Conservation (phyloP, 2,113 vertebrate genomes). For the Quiscalus mexicanus region DNA sequence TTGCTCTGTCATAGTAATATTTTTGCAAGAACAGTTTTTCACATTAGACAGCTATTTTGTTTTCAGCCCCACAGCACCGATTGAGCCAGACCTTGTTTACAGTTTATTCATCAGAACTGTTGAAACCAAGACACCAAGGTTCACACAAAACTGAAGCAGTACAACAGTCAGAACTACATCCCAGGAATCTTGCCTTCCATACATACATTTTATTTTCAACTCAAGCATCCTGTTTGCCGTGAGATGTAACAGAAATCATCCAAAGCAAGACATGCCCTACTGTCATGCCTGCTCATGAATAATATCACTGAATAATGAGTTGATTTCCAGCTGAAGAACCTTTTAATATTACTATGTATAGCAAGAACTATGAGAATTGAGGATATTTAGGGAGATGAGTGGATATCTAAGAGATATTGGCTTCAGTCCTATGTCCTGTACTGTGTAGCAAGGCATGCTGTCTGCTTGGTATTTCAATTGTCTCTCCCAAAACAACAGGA, state of each 20-base stretch:
- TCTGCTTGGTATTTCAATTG: background rate
- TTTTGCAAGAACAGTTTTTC: background rate
- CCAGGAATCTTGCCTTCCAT: background rate
- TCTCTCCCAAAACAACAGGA: background rate
- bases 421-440: background rate
- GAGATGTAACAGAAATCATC: background rate
- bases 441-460: background rate
- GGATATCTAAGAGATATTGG: background rate
- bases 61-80: background rate
- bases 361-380: background rate
- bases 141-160: background rate
- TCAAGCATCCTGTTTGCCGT: background rate
- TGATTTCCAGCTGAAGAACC: background rate
- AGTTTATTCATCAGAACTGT: background rate
- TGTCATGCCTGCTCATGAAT: background rate
- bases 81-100: slow-evolving; percentile 14
- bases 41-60: background rate
- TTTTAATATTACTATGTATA: background rate
- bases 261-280: background rate
- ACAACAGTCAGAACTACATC: background rate
- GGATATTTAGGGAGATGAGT: background rate
- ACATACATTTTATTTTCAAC: background rate
- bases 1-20: background rate
- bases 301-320: background rate
- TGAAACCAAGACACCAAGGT: background rate